These are phyloP conservation scores for Karalla daura DNA, from an alignment of 2,797 vertebrate genomes.

Conservation along the genomic window DNA sequence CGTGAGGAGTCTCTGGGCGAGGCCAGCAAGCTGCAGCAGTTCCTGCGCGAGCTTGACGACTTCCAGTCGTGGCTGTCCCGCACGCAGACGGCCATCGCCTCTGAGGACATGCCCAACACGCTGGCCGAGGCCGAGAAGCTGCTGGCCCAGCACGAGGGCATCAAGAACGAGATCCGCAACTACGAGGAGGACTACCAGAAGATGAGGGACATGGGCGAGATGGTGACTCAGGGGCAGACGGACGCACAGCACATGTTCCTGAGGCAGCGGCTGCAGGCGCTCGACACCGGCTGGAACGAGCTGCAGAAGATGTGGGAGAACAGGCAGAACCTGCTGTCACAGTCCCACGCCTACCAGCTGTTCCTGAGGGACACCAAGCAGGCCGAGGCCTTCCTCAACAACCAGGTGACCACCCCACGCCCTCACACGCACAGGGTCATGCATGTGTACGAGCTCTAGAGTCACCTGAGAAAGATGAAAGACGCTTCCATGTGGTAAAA, in stretches of 20 bases:
- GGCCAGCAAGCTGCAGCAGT: slow-evolving; percentile 98
- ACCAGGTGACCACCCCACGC: slow-evolving; percentile 80
- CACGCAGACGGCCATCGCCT: slow-evolving; percentile 96
- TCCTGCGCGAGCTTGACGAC: slow-evolving; percentile 95
- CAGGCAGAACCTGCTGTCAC: slow-evolving; percentile 94
- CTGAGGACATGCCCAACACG: slow-evolving; percentile 97
- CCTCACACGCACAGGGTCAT: not conserved
- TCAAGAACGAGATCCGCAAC: slow-evolving; percentile 97
- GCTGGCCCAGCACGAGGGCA: slow-evolving; percentile 94
- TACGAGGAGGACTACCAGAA: slow-evolving; percentile 99
- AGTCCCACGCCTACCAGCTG: slow-evolving; percentile 97
- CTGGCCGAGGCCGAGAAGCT: slow-evolving; percentile 95
- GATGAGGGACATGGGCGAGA: slow-evolving; percentile 99
- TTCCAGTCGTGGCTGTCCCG: slow-evolving; percentile 98
- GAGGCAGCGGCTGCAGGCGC: slow-evolving; percentile 93
- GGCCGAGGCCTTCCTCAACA: slow-evolving; percentile 87
- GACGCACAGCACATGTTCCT: slow-evolving; percentile 99
- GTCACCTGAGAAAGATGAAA: no score
- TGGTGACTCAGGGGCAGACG: slow-evolving; percentile 97
- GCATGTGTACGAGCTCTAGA: not conserved
- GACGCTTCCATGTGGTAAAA: no score
- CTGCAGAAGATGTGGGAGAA: slow-evolving; percentile 99
- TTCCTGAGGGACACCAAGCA: slow-evolving; percentile 95
- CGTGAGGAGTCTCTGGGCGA: slow-evolving; percentile 96
- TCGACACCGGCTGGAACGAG: slow-evolving; percentile 98